phyloP scores from a whole-genome alignment of 2,888 invertebrate genomes.

The Yponomeuta malinellus region DNA sequence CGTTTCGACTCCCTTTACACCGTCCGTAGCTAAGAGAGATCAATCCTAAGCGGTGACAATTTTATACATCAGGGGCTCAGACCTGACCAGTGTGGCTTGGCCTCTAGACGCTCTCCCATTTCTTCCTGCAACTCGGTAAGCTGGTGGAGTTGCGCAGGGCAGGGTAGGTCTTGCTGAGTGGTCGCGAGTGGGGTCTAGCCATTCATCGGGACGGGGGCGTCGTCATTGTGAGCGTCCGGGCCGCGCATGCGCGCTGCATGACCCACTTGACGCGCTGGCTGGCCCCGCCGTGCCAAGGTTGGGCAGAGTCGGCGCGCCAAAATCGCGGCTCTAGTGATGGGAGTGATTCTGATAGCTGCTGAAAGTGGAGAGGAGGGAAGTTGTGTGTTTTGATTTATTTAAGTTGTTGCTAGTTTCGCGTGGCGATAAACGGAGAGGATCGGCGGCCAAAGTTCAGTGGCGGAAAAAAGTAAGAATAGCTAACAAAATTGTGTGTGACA shows the following conservation, averaged over 20 bases:
- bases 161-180: conserved; percentile 53
- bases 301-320: conserved; percentile 55
- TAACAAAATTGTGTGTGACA: too few species aligned
- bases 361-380: not conserved
- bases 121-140: not conserved
- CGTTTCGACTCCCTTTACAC: not conserved
- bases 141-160: conserved; percentile 31
- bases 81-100: not conserved
- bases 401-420: too few species aligned
- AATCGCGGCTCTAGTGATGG: conserved; percentile 62
- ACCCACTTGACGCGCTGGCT: conserved; percentile 57
- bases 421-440: too few species aligned
- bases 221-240: conserved; percentile 69
- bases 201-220: conserved; percentile 65
- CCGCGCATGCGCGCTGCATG: conserved; percentile 67
- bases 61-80: not conserved
- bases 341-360: not conserved
- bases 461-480: too few species aligned
- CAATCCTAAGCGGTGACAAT: not conserved
- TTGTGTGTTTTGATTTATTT: not conserved
- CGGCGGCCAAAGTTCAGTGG: too few species aligned
- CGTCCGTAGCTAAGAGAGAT: not conserved
- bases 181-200: conserved; percentile 49
- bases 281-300: conserved; percentile 64
- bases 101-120: not conserved